Evolutionary conservation across 2,113 vertebrate species (phyloP).

Genomic region (Uria lomvia): DNA sequence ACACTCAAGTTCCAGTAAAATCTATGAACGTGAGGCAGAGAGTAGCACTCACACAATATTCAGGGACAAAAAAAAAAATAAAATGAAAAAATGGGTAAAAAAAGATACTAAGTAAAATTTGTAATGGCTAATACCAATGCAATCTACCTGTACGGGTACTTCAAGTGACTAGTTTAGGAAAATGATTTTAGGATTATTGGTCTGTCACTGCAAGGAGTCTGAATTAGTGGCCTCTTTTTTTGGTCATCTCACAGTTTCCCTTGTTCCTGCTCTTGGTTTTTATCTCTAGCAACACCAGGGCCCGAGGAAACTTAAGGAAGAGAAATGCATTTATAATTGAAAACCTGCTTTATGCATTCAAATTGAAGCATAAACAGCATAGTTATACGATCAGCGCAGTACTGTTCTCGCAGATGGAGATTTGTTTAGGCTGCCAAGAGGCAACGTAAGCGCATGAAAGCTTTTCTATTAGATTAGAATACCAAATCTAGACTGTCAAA

Average conservation of each 20-base stretch:
- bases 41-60: neutral
- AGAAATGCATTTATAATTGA: neutral
- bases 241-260: neutral
- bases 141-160: neutral
- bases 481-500: neutral
- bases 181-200: neutral
- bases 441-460: slow-evolving; percentile 24
- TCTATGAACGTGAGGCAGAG: neutral
- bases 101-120: neutral
- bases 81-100: neutral
- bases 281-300: neutral
- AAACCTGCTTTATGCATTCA: neutral
- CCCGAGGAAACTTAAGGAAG: neutral
- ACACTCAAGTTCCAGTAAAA: neutral
- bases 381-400: neutral
- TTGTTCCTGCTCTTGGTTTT: neutral
- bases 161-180: neutral
- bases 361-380: neutral
- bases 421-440: slow-evolving; percentile 6
- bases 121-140: neutral
- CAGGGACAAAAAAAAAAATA: neutral
- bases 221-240: neutral
- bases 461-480: slow-evolving; percentile 45
- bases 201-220: neutral
- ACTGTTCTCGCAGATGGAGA: neutral